Base-by-base conservation (phyloP, 2,113 vertebrate species). In the Pelobates fuscus region DNA sequence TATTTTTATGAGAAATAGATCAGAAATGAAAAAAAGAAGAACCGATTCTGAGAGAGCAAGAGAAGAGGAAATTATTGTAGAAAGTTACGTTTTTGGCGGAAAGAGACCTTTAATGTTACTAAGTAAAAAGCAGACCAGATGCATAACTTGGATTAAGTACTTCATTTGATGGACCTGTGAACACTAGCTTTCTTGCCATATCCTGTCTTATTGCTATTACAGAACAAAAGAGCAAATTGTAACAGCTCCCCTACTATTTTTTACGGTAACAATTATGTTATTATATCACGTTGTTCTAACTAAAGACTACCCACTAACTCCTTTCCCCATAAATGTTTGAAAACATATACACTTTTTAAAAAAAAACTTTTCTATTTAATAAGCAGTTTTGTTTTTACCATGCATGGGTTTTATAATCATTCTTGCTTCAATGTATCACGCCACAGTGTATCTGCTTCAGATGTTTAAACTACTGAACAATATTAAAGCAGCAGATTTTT, bases 401-500 rank as follows among this genome's bases (percentile, higher is more conserved):
- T 55, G 20, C 52, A 23, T 20, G n/a, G 52, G 52, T 55, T 55
- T 55, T 17, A 1, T 49, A 55, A 55, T 55, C 20, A 23, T 55
- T 23, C 20, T 55, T 55, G 52, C 52, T 55, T 55, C 52, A 55
- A 55, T 55, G n/a, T 32, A 62, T 2, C 17, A 25, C 32, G 27
- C 57, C 25, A 46, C 41, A 12, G 57, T 23, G 23, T 20, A 60
- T 62, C 58, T n/a, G 58, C 43, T 49, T 62, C 10, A 5, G 57
- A 59, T 27, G 41, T 15, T n/a, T 70, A 37, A 49, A 14, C 44
- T 1, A 5, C 44, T 55, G 52, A 55, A 5, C 52, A 2, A 43
- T 46, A 43, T 59, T 24, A 23, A 70, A 41, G 55, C 55, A 59
- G 68, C 55, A 54, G 44, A n/a, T 21, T 46, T 12, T 20, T 63